phyloP scores from a whole-genome alignment of 2,797 vertebrate species.

The Chaetophractus vellerosus region DNA sequence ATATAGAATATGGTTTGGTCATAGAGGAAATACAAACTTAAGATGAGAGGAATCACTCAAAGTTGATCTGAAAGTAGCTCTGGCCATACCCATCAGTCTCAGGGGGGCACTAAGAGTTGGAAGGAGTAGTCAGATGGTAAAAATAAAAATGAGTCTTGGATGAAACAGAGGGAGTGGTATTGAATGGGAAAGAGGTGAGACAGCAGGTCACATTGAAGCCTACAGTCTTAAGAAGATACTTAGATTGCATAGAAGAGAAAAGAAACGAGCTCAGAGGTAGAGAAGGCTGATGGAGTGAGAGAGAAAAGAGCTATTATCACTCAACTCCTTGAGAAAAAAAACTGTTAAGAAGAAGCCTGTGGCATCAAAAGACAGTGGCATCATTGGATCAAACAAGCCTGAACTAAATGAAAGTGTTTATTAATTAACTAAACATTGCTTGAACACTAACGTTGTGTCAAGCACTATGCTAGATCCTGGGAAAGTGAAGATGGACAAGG shows the following conservation, averaged over 20 bases:
- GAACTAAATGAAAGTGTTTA: not conserved
- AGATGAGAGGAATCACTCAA: not conserved
- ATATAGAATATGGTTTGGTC: not conserved
- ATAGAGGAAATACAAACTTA: not conserved
- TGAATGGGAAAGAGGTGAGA: not conserved
- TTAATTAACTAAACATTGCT: not conserved
- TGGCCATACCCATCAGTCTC: rapidly evolving
- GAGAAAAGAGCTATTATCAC: not conserved
- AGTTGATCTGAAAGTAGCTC: not conserved
- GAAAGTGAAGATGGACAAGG: too few relatives aligned
- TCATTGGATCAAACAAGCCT: not conserved
- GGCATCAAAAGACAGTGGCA: not conserved
- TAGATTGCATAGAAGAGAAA: rapidly evolving
- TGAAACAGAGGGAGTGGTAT: not conserved
- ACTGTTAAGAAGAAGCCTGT: not conserved
- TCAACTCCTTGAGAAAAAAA: conserved; percentile 9
- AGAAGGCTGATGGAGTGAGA: not conserved
- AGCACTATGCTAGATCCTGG: too few relatives aligned
- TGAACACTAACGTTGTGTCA: too few relatives aligned
- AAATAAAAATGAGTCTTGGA: not conserved
- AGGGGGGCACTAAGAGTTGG: not conserved
- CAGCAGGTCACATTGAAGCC: not conserved
- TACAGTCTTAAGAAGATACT: not conserved
- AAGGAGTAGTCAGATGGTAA: not conserved
- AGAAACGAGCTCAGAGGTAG: not conserved